A percentile compares a stretch with the other conserved stretches of the same genome.
These are phyloP conservation scores for Poeciliopsis infans DNA, from an alignment of 2,797 vertebrate genomes.

Conservation along the genomic window DNA sequence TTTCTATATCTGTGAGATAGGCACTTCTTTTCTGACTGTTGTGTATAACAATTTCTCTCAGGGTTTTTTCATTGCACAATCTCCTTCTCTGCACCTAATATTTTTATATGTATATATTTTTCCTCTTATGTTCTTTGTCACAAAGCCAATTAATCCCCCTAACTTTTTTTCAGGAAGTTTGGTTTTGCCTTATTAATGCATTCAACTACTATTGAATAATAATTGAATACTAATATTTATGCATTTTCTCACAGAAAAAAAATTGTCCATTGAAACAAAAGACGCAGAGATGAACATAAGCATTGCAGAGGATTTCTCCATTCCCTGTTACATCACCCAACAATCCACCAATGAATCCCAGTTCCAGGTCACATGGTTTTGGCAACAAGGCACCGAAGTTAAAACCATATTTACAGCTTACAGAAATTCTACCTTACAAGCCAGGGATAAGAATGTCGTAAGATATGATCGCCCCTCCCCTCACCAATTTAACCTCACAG, in stretches of 20 bases:
- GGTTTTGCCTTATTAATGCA: not conserved
- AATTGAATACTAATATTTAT: not conserved
- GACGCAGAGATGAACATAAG: constrained; percentile 42
- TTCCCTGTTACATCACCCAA: constrained; percentile 57
- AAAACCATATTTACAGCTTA: constrained; percentile 59
- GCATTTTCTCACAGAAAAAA: constrained; percentile 39
- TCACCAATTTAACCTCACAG: constrained; percentile 56
- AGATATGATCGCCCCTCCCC: constrained; percentile 57
- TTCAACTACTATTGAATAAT: not conserved
- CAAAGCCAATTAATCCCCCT: not conserved
- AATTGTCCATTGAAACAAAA: constrained; percentile 36
- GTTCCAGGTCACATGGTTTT: constrained; percentile 73
- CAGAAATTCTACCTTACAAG: constrained; percentile 59
- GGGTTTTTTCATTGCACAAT: not conserved
- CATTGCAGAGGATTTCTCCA: constrained; percentile 35
- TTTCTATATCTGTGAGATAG: not conserved
- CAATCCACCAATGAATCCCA: constrained; percentile 50
- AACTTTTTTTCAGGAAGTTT: not conserved
- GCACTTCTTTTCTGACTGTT: constrained; percentile 13
- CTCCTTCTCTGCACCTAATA: not conserved
- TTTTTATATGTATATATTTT: not conserved
- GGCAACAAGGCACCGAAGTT: constrained; percentile 17
- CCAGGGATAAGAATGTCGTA: constrained; percentile 19
- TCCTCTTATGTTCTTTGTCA: not conserved
- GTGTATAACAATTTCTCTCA: not conserved